These are phyloP conservation scores for Enteromius radiatus DNA, from an alignment of 2,797 vertebrate species.

Conservation along the genomic window DNA sequence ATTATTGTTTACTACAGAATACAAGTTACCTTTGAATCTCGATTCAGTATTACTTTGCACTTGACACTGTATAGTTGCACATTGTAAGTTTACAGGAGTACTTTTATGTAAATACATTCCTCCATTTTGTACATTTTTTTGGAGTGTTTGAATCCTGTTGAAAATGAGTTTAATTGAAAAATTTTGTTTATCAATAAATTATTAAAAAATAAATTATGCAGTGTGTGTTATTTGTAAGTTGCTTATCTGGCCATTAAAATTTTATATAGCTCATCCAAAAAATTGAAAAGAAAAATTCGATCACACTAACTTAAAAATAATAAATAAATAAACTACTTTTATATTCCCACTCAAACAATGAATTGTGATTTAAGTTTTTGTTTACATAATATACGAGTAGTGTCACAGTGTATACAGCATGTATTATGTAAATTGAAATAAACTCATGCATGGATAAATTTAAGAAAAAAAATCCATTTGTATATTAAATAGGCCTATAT, in stretches of 20 bases:
- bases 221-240: background rate
- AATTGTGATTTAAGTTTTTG: too few relatives aligned
- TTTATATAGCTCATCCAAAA: background rate
- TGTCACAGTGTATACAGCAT: too few relatives aligned
- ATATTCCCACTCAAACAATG: too few relatives aligned
- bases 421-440: too few relatives aligned
- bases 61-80: background rate
- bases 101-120: constrained; percentile 53
- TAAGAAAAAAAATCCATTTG: too few relatives aligned
- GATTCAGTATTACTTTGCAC: background rate
- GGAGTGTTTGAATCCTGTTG: constrained; percentile 5
- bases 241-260: background rate
- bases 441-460: too few relatives aligned
- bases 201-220: background rate
- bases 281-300: background rate
- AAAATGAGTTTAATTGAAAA: background rate
- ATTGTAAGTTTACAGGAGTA: constrained; percentile 13
- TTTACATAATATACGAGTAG: too few relatives aligned
- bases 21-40: background rate
- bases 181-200: background rate
- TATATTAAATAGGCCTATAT: too few relatives aligned
- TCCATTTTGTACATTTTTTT: constrained; percentile 3
- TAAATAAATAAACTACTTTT: too few relatives aligned
- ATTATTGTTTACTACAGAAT: constrained; percentile 1
- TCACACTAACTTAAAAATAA: too few relatives aligned